These are phyloP conservation scores for Drosophila baimaii DNA, from an alignment of 1,140 invertebrate genomes.

Conservation along the genomic window DNA sequence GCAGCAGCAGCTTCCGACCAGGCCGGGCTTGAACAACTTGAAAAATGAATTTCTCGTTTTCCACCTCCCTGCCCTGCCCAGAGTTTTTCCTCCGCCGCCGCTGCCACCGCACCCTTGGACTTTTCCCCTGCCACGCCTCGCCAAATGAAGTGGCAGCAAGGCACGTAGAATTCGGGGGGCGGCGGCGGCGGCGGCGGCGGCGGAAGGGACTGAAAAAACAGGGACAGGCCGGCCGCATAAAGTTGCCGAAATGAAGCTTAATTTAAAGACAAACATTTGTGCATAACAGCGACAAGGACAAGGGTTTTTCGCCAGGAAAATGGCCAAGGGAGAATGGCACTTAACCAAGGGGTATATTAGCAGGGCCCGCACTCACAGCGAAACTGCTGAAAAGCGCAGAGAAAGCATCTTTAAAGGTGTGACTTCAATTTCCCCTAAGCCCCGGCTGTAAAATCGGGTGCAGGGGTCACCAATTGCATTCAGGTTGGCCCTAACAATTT, in stretches of 20 bases:
- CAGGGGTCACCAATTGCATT: not conserved
- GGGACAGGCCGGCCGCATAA: conserved; percentile 56
- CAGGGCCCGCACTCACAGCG: not conserved
- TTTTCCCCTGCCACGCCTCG: conserved; percentile 7
- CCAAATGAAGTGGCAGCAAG: conserved; percentile 64
- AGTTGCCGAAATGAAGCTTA: conserved; percentile 68
- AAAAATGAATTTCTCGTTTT: conserved; percentile 81
- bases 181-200: conserved; percentile 11
- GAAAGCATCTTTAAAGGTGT: conserved; percentile 9
- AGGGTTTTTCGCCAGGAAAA: conserved; percentile 16
- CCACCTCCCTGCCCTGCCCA: conserved; percentile 39
- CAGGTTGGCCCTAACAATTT: too few species aligned
- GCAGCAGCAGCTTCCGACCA: conserved; percentile 53
- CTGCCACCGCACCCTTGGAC: not conserved
- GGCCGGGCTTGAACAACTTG: conserved; percentile 60
- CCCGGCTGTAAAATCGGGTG: not conserved
- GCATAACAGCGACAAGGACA: conserved; percentile 45
- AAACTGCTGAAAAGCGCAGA: conserved; percentile 4
- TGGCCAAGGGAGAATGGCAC: not conserved
- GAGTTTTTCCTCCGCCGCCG: not conserved
- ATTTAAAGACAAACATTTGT: conserved; percentile 78
- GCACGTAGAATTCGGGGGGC: conserved; percentile 59
- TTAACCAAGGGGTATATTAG: conserved; percentile 25
- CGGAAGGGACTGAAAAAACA: not conserved
- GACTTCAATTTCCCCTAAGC: conserved; percentile 1